Evolutionary conservation across 2,797 vertebrate species (phyloP), one percentile per base, ranked within the genome.

Genomic region (Heliangelus exortis): DNA sequence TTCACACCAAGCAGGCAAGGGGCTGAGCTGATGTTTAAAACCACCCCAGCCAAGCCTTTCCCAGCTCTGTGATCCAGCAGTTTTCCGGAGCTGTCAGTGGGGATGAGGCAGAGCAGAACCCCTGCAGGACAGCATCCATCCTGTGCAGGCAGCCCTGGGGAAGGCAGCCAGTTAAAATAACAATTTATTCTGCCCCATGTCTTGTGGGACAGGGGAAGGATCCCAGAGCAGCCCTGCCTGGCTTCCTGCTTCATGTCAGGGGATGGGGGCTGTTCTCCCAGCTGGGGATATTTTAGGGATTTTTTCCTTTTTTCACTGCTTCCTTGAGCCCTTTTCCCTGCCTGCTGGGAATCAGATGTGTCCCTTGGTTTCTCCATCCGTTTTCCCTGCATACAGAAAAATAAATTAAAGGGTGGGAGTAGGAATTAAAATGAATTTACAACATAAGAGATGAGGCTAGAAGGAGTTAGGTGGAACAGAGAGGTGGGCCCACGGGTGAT

Each of bases 91-190:
- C 84, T 87, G 84, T 84, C 92, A 89, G 8, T 0, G 0, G n/a
- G 50, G 45, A 0, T 93, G 94, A 93, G 15, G 69, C 59, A 74
- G 71, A 80, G 73, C 94, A 95, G 94, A 0, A 29, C 63, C 54
- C 54, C 68, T 26, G 51, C 3, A 1, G 72, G 54, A 74, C 4
- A 54, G 62, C 79, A 71, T 82, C 91, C 85, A 66, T 62, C 78
- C 84, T 50, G 2, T 5, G 1, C 76, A 29, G 76, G 45, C 29
- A 0, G 75, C 39, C 54, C 84, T 78, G 87, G 92, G 92, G 90
- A 89, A 92, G 43, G 55, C 74, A 86, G 90, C 69, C 75, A 9
- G 77, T 84, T 95, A 87, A 77, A 97, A 96, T 92, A 96, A 97
- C 95, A 96, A 17, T 96, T 93, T 95, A 93, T 88, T 72, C 89